Percentiles rank a stretch among this genome's conserved stretches.
phyloP scores from a whole-genome alignment of 2,797 vertebrate genomes.

The Enteromius fasciolatus region DNA sequence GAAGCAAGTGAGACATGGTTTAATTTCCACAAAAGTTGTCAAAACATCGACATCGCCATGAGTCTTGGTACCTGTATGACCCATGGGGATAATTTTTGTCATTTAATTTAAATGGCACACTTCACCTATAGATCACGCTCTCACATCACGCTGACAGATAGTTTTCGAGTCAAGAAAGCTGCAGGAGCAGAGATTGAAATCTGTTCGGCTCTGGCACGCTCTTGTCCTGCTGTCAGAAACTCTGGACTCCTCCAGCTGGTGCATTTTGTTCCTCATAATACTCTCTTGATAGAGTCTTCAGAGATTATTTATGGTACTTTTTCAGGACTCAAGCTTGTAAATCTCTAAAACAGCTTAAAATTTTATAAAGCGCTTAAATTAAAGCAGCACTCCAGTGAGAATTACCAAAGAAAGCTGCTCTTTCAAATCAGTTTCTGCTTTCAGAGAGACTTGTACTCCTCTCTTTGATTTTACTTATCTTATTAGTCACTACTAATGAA shows the following conservation, averaged over 20 bases:
- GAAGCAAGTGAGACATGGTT: neutral
- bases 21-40: neutral
- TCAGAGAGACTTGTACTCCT: neutral
- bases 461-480: neutral
- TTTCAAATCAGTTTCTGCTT: neutral
- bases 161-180: neutral
- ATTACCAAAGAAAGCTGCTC: slow-evolving; percentile 8
- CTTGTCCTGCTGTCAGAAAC: neutral
- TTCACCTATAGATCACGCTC: neutral
- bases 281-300: neutral
- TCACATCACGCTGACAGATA: neutral
- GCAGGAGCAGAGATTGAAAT: slow-evolving; percentile 1
- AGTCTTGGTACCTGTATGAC: neutral
- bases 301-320: neutral
- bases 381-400: neutral
- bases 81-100: neutral
- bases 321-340: neutral
- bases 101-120: neutral
- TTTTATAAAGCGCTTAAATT: neutral
- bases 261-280: slow-evolving; percentile 4
- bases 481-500: neutral
- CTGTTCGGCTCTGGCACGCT: neutral
- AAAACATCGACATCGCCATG: neutral
- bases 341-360: neutral
- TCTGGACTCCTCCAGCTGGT: neutral